Evolutionary conservation across 1,140 invertebrate species (phyloP), one percentile per base, ranked within the genome.

Genomic region (Triops longicaudatus): DNA sequence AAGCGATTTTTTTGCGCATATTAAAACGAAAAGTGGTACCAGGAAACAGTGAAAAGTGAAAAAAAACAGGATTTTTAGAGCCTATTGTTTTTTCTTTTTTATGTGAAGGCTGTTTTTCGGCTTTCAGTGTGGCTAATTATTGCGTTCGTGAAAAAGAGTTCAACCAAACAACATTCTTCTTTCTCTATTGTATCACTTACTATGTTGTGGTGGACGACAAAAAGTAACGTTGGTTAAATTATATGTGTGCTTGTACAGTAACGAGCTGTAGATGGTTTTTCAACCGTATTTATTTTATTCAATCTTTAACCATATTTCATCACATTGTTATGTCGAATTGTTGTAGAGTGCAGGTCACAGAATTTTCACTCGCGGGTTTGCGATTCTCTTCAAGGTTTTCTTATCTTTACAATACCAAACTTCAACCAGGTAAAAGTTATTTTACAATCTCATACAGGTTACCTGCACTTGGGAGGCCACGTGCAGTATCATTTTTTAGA

Each of bases 181-280:
- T 63, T 63, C 50, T 63, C 50, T 63, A 63, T 63, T 63, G 50
- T 63, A 63, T 63, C 50, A 63, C 50, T 63, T 63, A 22, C 17
- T 63, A 22, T n/a, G 6, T 63, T 63, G 50, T 63, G 50, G 50
- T 63, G 50, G n/a, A 63, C 50, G 50, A 63, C 50, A 63, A 63
- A 37, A 63, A 63, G 50, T 63, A 63, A 63, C 50, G 50, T 63
- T 63, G 50, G 50, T 63, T 37, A 63, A 63, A 63, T 63, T 63
- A 63, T 63, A 63, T 63, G 50, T 63, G 50, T 63, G 50, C 50
- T 63, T 63, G 50, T 63, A 63, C 50, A 63, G 50, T 63, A 37
- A 37, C 50, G 50, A 63, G 14, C 50, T 37, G 22, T 22, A 22
- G 50, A 63, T 63, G 50, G 50, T 63, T 37, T 37, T 37, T 14